Evolutionary conservation across 1,140 invertebrate species (phyloP).

Genomic region (Drosophila serrata): DNA sequence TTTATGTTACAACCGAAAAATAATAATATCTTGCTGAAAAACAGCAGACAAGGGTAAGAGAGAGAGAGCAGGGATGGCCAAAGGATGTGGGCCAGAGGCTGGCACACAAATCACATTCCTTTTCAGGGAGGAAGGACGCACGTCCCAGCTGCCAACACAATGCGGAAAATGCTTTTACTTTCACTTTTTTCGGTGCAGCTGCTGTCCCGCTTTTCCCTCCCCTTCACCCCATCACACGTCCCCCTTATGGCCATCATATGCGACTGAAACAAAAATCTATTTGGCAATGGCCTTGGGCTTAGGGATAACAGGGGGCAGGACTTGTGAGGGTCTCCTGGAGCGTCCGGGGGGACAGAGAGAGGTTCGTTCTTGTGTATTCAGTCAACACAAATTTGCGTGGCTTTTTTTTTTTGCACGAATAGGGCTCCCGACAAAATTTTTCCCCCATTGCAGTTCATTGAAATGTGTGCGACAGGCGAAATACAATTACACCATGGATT

Average conservation of each 20-base stretch:
- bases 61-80: conserved; percentile 1
- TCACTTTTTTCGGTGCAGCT: conserved; percentile 69
- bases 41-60: conserved; percentile 32
- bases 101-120: conserved; percentile 68
- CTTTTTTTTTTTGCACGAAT: conserved; percentile 6
- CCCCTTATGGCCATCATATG: conserved; percentile 45
- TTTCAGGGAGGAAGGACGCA: conserved; percentile 6
- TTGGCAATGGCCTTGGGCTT: conserved; percentile 48
- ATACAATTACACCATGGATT: conserved; percentile 75
- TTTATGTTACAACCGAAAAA: conserved; percentile 65
- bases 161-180: conserved; percentile 68
- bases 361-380: conserved; percentile 50
- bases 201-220: conserved; percentile 35
- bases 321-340: not conserved
- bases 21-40: conserved; percentile 64
- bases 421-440: conserved; percentile 16
- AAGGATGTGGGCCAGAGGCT: conserved; percentile 16
- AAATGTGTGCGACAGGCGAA: conserved; percentile 67
- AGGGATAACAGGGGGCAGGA: conserved; percentile 4
- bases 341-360: conserved; percentile 15
- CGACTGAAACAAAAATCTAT: conserved; percentile 59
- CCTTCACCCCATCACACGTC: not conserved
- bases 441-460: conserved; percentile 64
- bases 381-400: conserved; percentile 54
- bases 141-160: conserved; percentile 59